phyloP scores from a whole-genome alignment of 2,797 vertebrate genomes.

The Periophthalmus magnuspinnatus region DNA sequence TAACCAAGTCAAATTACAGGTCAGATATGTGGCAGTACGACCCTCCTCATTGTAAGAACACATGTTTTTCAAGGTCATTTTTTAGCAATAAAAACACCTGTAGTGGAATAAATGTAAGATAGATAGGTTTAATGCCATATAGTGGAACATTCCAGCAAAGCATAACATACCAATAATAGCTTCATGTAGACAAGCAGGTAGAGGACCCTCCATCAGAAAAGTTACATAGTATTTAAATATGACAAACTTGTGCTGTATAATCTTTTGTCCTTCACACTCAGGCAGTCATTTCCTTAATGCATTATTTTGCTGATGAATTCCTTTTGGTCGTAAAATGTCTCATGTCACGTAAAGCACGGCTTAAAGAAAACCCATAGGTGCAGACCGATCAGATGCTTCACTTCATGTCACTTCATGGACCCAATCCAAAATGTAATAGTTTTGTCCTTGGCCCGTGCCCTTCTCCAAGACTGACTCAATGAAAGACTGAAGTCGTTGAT shows the following conservation, averaged over 20 bases:
- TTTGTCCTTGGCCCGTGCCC: constrained; percentile 12
- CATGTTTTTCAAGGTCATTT: too few relatives aligned
- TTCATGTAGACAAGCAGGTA: too few relatives aligned
- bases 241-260: constrained; percentile 10
- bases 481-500: neutral
- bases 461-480: constrained; percentile 9
- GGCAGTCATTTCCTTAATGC: constrained; percentile 11
- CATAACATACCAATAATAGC: too few relatives aligned
- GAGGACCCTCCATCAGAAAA: too few relatives aligned
- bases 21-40: too few relatives aligned
- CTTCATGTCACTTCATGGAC: constrained; percentile 13
- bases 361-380: neutral
- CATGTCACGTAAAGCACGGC: neutral
- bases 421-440: constrained; percentile 3
- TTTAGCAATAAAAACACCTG: too few relatives aligned
- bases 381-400: neutral
- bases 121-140: too few relatives aligned
- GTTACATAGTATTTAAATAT: constrained; percentile 10
- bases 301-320: constrained; percentile 18
- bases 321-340: constrained; percentile 46
- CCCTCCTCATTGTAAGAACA: too few relatives aligned
- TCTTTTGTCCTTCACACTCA: constrained; percentile 12
- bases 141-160: too few relatives aligned
- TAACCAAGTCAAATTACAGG: too few relatives aligned
- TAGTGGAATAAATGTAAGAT: too few relatives aligned